A percentile compares a stretch with the other conserved stretches of the same genome.
Evolutionary conservation across 2,113 vertebrate genomes (phyloP).

Genomic region (Otolemur garnettii): DNA sequence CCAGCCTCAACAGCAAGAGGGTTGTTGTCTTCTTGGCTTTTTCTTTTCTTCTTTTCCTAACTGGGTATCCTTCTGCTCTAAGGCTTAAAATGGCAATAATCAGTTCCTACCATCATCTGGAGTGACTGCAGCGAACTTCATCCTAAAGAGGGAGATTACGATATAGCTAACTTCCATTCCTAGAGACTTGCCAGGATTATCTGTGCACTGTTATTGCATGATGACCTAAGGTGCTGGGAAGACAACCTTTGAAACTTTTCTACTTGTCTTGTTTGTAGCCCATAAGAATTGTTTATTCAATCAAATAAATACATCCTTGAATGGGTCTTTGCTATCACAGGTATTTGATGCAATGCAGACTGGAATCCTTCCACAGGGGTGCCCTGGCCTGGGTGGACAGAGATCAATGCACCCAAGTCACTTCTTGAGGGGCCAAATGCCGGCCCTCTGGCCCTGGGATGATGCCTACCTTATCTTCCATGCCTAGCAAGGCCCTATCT

Average conservation of each 20-base stretch:
- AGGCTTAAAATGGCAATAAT: conserved; percentile 1
- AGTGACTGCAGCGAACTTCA: conserved; percentile 16
- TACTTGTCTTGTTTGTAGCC: background rate
- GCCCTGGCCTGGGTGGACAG: background rate
- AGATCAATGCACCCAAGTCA: background rate
- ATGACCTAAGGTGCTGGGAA: background rate
- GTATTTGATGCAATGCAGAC: background rate
- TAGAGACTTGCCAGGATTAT: conserved; percentile 18
- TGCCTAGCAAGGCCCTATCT: background rate
- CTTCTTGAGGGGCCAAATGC: background rate
- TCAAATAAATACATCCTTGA: background rate
- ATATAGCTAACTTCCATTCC: background rate
- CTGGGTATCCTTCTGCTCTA: background rate
- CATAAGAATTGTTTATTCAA: background rate
- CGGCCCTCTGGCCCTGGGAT: background rate
- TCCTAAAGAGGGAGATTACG: background rate
- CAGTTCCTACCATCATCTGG: background rate
- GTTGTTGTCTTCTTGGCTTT: background rate
- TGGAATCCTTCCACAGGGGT: background rate
- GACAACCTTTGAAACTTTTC: background rate
- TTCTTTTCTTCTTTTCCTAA: background rate
- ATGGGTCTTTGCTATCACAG: background rate
- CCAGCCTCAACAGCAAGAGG: background rate
- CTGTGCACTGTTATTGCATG: background rate
- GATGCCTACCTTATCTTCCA: background rate